Evolutionary conservation across 2,797 vertebrate species (phyloP).

Genomic region (Macroramphosus scolopax): DNA sequence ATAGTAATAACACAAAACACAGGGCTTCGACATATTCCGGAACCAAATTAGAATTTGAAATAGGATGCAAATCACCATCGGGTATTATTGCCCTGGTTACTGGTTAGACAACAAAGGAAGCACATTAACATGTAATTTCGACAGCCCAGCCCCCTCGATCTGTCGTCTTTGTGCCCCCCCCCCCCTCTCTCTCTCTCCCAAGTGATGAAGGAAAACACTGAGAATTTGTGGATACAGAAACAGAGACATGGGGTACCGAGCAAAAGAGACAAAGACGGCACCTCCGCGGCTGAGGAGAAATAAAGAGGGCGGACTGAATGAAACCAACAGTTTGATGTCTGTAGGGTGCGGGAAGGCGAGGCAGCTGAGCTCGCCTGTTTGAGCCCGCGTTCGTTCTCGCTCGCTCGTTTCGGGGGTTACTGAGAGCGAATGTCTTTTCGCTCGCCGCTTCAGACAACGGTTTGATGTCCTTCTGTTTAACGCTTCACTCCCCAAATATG

Average conservation of each 20-base stretch:
- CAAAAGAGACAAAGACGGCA: background rate
- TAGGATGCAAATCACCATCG: constrained; percentile 81
- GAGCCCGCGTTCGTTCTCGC: constrained; percentile 43
- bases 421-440: constrained; percentile 29
- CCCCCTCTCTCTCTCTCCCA: background rate
- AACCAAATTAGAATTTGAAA: constrained; percentile 80
- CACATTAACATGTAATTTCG: constrained; percentile 81
- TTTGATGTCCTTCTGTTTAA: constrained; percentile 44
- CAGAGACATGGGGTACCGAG: constrained; percentile 14
- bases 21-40: constrained; percentile 66
- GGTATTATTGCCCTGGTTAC: constrained; percentile 80
- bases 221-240: constrained; percentile 29
- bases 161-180: constrained; percentile 20
- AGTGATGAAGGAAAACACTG: constrained; percentile 24
- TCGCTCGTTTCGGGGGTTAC: constrained; percentile 24
- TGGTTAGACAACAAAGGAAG: constrained; percentile 82
- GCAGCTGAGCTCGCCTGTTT: constrained; percentile 53
- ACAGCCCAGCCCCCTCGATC: constrained; percentile 55
- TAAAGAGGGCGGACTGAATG: constrained; percentile 20
- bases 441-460: constrained; percentile 44
- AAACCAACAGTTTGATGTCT: constrained; percentile 37
- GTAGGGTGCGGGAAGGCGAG: constrained; percentile 22
- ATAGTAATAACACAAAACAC: constrained; percentile 60
- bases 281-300: constrained; percentile 11
- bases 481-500: constrained; percentile 36